A percentile compares a stretch with the other conserved stretches of the same genome.
Conservation (phyloP, 1,140 invertebrate genomes). For the Dendroctonus ponderosae region DNA sequence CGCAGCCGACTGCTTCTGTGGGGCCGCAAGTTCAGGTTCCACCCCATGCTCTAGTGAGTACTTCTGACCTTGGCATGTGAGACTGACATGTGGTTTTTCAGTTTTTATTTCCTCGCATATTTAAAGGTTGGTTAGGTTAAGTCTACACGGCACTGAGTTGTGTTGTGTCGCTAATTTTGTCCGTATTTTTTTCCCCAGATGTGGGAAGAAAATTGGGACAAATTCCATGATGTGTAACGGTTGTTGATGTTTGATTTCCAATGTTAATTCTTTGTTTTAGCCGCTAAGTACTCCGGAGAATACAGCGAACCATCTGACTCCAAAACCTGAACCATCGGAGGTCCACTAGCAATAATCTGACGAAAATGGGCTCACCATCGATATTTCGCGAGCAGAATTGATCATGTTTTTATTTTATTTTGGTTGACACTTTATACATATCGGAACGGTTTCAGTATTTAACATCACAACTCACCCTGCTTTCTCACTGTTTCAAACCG, state of each 20-base stretch:
- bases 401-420: slow-evolving; percentile 8
- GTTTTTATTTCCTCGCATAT: slow-evolving; percentile 10
- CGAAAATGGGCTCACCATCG: slow-evolving; percentile 13
- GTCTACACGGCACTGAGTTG: too few relatives aligned
- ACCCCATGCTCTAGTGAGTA: slow-evolving; percentile 49
- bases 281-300: slow-evolving; percentile 64
- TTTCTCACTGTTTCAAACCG: slow-evolving; percentile 2
- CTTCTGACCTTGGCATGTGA: slow-evolving; percentile 14
- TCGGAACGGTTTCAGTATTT: slow-evolving; percentile 33
- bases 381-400: slow-evolving; percentile 24
- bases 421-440: slow-evolving; percentile 47
- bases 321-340: slow-evolving; percentile 60
- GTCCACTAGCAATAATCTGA: slow-evolving; percentile 51
- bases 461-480: slow-evolving; percentile 43
- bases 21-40: slow-evolving; percentile 47
- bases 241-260: neutral
- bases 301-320: slow-evolving; percentile 63
- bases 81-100: slow-evolving; percentile 30
- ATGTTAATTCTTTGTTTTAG: slow-evolving; percentile 44
- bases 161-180: too few relatives aligned
- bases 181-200: too few relatives aligned
- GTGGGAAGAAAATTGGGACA: too few relatives aligned
- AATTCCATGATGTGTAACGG: too few relatives aligned
- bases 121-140: too few relatives aligned
- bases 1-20: slow-evolving; percentile 50